phyloP scores from a whole-genome alignment of 2,113 vertebrate species.

The Saguinus imperator region DNA sequence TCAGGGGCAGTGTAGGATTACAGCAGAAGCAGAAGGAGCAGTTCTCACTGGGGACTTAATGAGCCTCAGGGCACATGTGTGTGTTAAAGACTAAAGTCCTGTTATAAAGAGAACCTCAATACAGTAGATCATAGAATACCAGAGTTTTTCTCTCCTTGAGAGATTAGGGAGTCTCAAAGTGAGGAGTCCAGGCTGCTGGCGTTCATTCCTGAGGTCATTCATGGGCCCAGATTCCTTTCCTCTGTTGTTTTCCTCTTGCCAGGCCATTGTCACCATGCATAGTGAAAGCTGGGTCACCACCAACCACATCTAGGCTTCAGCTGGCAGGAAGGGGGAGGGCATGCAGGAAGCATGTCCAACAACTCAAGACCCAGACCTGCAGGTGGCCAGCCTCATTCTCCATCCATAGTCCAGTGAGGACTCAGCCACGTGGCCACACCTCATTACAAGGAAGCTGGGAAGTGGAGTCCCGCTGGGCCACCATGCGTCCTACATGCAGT shows the following conservation, averaged over 20 bases:
- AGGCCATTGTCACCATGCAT: background rate
- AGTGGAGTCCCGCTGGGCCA: background rate
- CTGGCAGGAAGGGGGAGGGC: background rate
- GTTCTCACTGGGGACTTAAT: background rate
- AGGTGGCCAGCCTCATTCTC: background rate
- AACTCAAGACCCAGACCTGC: background rate
- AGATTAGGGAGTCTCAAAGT: background rate
- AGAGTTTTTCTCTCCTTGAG: background rate
- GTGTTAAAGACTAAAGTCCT: background rate
- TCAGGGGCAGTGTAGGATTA: no score
- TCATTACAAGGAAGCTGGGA: background rate
- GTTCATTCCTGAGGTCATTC: background rate
- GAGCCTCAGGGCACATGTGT: rapidly evolving
- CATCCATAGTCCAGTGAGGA: no score
- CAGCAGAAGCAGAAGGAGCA: background rate
- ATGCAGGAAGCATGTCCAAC: background rate
- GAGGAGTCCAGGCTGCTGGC: background rate
- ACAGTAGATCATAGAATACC: rapidly evolving
- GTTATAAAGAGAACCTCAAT: rapidly evolving
- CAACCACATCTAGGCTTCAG: background rate
- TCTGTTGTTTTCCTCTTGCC: background rate
- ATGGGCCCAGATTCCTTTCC: background rate
- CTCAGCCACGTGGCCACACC: background rate
- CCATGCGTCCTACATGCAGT: rapidly evolving
- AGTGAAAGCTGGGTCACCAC: background rate